Evolutionary conservation across 2,888 invertebrate species (phyloP).

Genomic region (Limenitis camilla): DNA sequence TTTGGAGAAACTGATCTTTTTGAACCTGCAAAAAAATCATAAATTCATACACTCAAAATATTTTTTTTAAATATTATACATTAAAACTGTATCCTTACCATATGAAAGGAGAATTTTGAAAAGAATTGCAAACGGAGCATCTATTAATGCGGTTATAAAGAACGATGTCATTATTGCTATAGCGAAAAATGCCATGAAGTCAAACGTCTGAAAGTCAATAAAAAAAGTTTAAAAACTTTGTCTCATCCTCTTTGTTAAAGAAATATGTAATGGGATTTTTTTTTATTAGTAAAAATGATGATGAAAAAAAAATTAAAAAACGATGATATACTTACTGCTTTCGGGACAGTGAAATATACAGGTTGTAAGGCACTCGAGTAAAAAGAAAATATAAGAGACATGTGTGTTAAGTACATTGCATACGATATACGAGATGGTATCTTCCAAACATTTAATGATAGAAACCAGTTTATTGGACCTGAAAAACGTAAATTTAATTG

Average conservation of each 20-base stretch:
- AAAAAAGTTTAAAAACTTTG: not conserved
- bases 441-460: slow-evolving; percentile 56
- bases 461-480: slow-evolving; percentile 61
- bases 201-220: slow-evolving; percentile 27
- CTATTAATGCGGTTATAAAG: slow-evolving; percentile 27
- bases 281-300: slow-evolving; percentile 20
- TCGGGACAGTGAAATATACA: slow-evolving; percentile 31
- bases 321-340: too few relatives aligned
- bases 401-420: slow-evolving; percentile 65
- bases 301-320: too few relatives aligned
- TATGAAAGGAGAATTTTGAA: slow-evolving; percentile 22
- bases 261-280: not conserved
- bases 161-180: slow-evolving; percentile 26
- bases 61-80: too few relatives aligned
- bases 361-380: slow-evolving; percentile 31
- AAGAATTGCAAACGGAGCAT: slow-evolving; percentile 32
- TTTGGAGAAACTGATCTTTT: too few relatives aligned
- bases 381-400: slow-evolving; percentile 35
- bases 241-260: not conserved
- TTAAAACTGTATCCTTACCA: too few relatives aligned
- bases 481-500: slow-evolving; percentile 13
- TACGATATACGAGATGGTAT: slow-evolving; percentile 59
- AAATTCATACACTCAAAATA: too few relatives aligned
- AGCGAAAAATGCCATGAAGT: slow-evolving; percentile 26
- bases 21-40: too few relatives aligned